phyloP scores from a whole-genome alignment of 1,140 invertebrate species.

The Drosophila carrolli region DNA sequence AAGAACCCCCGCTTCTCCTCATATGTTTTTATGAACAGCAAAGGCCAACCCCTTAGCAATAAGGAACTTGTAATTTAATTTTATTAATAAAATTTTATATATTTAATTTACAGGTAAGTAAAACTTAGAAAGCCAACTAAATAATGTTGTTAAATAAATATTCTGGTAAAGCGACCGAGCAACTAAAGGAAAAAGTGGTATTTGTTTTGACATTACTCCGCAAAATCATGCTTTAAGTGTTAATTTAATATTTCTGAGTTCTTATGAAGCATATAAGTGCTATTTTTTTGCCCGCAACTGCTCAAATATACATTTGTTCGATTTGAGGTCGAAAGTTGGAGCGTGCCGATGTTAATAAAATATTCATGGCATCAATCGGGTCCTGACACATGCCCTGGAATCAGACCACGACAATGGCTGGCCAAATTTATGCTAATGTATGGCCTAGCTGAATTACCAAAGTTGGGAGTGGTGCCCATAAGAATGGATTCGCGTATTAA shows the following conservation, averaged over 20 bases:
- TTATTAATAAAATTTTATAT: too few species aligned
- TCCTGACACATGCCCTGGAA: constrained; percentile 44
- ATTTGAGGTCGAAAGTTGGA: constrained; percentile 42
- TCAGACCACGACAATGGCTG: constrained; percentile 39
- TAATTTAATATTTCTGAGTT: neutral
- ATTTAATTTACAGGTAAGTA: too few species aligned
- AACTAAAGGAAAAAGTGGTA: too few species aligned
- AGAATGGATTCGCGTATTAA: constrained; percentile 41
- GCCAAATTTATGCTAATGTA: constrained; percentile 51
- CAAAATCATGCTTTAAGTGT: too few species aligned
- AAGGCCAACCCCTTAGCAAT: neutral
- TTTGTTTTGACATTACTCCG: too few species aligned
- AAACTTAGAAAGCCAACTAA: too few species aligned
- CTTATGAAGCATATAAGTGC: neutral
- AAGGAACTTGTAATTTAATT: too few species aligned
- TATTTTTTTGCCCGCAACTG: constrained; percentile 5
- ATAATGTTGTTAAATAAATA: too few species aligned
- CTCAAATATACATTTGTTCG: neutral
- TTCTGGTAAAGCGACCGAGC: too few species aligned
- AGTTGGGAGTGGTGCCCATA: constrained; percentile 22
- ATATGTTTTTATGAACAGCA: constrained; percentile 1
- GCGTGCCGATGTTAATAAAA: constrained; percentile 60
- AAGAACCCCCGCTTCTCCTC: constrained; percentile 17
- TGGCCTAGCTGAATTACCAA: constrained; percentile 38
- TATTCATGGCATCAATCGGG: constrained; percentile 67